Percentiles rank a stretch among this genome's conserved stretches.
Conservation (phyloP, 2,797 vertebrate species). For the Graptemys geographica region DNA sequence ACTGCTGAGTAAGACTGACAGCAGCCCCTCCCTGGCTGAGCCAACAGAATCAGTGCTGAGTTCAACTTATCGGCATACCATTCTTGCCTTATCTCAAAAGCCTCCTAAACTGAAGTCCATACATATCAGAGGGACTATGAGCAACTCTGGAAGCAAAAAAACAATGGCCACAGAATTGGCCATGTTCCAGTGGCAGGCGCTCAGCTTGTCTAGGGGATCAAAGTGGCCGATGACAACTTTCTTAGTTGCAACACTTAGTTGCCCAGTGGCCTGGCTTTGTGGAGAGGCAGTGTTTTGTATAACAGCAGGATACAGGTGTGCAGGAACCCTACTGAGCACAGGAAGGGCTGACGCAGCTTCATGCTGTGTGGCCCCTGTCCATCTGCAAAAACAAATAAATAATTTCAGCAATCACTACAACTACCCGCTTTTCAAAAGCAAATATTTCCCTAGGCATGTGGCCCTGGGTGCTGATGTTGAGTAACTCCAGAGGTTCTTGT, state of each 20-base stretch:
- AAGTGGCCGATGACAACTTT: neutral
- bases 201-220: neutral
- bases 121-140: neutral
- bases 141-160: neutral
- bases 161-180: neutral
- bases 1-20: neutral
- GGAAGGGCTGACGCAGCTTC: neutral
- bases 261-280: neutral
- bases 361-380: neutral
- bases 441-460: neutral
- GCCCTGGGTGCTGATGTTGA: neutral
- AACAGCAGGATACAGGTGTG: neutral
- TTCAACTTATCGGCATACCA: constrained; percentile 15
- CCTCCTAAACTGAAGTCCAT: neutral
- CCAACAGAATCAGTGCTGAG: constrained; percentile 1
- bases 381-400: neutral
- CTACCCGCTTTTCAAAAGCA: neutral
- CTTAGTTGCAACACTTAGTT: neutral
- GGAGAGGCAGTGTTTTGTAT: neutral
- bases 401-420: neutral
- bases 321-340: neutral
- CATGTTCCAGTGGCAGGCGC: neutral
- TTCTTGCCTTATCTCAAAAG: constrained; percentile 11
- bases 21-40: neutral
- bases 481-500: neutral